These are phyloP conservation scores for Macrotrachela quadricornifera DNA, from an alignment of 1,140 invertebrate species.

Conservation along the genomic window DNA sequence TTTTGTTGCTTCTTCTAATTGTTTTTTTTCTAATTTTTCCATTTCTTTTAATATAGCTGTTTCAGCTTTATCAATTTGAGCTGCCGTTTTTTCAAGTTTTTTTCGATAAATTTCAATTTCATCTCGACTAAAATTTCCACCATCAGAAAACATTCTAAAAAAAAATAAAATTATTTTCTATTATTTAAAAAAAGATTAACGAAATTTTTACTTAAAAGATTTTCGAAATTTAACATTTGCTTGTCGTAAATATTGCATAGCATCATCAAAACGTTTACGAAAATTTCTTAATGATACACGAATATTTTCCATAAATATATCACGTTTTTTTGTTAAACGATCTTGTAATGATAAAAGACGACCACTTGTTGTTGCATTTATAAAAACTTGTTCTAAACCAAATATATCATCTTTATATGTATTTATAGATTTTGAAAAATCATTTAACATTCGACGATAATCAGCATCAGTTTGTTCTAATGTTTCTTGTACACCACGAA, in stretches of 20 bases:
- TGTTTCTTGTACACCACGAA: slow-evolving; percentile 22
- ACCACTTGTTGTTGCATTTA: slow-evolving; percentile 22
- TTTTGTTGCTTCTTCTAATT: slow-evolving; percentile 24
- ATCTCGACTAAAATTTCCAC: slow-evolving; percentile 30
- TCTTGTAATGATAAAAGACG: slow-evolving; percentile 18
- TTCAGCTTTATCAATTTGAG: slow-evolving; percentile 23
- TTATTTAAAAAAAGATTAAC: neutral
- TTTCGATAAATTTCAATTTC: slow-evolving; percentile 28
- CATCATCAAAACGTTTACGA: slow-evolving; percentile 24
- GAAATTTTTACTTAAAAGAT: slow-evolving; percentile 21
- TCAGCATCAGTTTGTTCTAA: slow-evolving; percentile 17
- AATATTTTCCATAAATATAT: slow-evolving; percentile 26
- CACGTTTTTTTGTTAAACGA: slow-evolving; percentile 18
- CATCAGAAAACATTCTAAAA: slow-evolving; percentile 27
- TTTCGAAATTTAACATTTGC: slow-evolving; percentile 28
- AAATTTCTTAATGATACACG: slow-evolving; percentile 23
- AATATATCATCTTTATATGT: slow-evolving; percentile 17
- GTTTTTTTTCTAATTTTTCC: slow-evolving; percentile 29
- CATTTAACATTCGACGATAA: slow-evolving; percentile 10
- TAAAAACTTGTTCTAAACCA: slow-evolving; percentile 22
- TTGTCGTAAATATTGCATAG: slow-evolving; percentile 23
- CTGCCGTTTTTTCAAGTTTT: slow-evolving; percentile 24
- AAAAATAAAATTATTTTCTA: neutral
- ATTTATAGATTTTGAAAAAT: neutral
- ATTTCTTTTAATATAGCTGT: slow-evolving; percentile 27